phyloP scores from a whole-genome alignment of 1,140 invertebrate genomes.

The Medauroidea extradentata region DNA sequence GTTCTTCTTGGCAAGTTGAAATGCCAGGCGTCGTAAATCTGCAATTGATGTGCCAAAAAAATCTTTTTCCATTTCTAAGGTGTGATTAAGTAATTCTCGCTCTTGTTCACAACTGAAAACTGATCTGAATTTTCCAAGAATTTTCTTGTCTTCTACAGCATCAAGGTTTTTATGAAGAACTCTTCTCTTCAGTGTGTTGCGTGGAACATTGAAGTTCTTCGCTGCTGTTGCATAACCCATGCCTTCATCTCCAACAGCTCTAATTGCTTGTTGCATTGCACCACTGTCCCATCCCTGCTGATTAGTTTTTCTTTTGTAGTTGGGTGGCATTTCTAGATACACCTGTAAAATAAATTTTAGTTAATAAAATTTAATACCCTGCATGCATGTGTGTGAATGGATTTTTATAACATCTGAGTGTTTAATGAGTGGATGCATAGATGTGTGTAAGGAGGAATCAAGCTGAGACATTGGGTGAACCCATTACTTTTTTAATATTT shows the following conservation, averaged over 20 bases:
- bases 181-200: constrained; percentile 2
- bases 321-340: background rate
- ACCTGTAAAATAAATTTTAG: too few species aligned
- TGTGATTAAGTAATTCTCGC: background rate
- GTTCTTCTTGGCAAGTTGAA: constrained; percentile 1
- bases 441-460: too few species aligned
- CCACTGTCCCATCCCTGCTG: background rate
- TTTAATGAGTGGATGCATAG: too few species aligned
- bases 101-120: constrained; percentile 8
- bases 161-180: background rate
- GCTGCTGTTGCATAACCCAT: constrained; percentile 2
- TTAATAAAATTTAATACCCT: too few species aligned
- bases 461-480: too few species aligned
- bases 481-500: too few species aligned
- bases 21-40: constrained; percentile 2
- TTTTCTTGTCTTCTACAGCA: constrained; percentile 1
- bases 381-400: too few species aligned
- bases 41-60: constrained; percentile 2
- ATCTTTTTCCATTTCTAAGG: constrained; percentile 2
- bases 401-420: too few species aligned
- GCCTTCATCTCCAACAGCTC: background rate
- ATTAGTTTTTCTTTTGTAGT: constrained; percentile 6
- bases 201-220: background rate
- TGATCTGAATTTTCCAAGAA: constrained; percentile 4
- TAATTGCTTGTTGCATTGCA: constrained; percentile 1